Percentiles rank a stretch among this genome's conserved stretches.
phyloP scores from a whole-genome alignment of 92 coral and sea anemone genomes.

The Porites rus region DNA sequence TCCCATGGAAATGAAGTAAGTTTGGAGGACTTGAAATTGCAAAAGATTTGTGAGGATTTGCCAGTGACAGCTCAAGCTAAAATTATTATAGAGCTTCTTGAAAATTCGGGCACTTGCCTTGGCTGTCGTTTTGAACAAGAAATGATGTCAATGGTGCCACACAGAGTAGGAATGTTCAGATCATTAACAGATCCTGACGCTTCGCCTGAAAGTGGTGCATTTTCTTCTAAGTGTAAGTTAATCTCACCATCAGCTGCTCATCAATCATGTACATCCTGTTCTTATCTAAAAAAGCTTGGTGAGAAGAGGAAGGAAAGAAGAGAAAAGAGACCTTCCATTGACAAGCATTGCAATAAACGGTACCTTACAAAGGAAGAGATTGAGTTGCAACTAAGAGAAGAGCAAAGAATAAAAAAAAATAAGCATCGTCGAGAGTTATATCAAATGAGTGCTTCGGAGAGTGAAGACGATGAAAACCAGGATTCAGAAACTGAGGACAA shows the following conservation, averaged over 20 bases:
- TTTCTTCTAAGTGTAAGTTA: slow-evolving; percentile 19
- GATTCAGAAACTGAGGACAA: not conserved
- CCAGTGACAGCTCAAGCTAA: not conserved
- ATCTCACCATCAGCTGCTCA: not conserved
- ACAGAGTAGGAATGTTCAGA: not conserved
- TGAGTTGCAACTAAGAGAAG: not conserved
- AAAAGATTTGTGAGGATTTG: not conserved
- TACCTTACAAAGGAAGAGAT: slow-evolving; percentile 29
- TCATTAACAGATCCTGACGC: not conserved
- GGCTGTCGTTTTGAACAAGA: slow-evolving; percentile 1
- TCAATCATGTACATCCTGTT: not conserved
- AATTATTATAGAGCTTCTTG: not conserved
- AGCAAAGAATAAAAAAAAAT: not conserved
- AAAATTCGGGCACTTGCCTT: not conserved
- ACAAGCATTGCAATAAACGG: not conserved
- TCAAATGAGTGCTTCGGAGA: not conserved
- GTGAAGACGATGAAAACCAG: slow-evolving; percentile 1
- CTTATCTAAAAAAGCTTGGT: not conserved
- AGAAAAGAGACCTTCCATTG: slow-evolving; percentile 5
- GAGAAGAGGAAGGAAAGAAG: not conserved
- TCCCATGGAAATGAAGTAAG: slow-evolving; percentile 1
- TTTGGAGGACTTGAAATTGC: not conserved
- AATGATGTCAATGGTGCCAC: not conserved
- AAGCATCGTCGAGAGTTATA: not conserved
- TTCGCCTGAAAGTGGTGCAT: not conserved